phyloP scores from a whole-genome alignment of 2,113 vertebrate species.

The Todiramphus chloris region DNA sequence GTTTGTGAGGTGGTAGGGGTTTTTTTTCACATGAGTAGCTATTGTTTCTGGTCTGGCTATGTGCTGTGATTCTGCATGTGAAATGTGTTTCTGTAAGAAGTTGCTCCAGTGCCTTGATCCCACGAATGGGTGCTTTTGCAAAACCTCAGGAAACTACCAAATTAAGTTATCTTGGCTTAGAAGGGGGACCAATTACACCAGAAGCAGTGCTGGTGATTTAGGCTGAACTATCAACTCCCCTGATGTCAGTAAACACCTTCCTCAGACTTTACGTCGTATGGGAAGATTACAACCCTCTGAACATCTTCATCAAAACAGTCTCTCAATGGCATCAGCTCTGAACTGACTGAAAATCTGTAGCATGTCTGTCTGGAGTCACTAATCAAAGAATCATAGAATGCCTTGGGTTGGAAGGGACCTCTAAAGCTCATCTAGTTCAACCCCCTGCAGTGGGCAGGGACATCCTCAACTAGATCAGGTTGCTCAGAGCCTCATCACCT shows the following conservation, averaged over 20 bases:
- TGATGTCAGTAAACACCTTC: neutral
- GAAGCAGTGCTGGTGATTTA: neutral
- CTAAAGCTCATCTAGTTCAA: too few species aligned
- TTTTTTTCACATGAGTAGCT: neutral
- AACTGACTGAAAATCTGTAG: neutral
- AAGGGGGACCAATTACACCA: neutral
- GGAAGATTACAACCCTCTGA: neutral
- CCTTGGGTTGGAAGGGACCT: too few species aligned
- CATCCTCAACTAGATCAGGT: too few species aligned
- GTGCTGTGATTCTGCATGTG: neutral
- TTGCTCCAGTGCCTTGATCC: neutral
- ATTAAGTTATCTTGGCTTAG: neutral
- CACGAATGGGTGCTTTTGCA: neutral
- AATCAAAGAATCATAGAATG: too few species aligned
- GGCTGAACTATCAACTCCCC: neutral
- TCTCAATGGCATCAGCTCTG: neutral
- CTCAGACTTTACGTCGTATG: rapidly evolving
- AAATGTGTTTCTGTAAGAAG: neutral
- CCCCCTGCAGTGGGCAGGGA: too few species aligned
- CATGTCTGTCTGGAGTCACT: neutral
- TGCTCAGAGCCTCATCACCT: too few species aligned
- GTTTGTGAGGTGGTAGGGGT: too few species aligned
- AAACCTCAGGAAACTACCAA: neutral
- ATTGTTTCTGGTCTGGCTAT: neutral
- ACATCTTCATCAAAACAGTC: neutral